Evolutionary conservation across 2,888 invertebrate species (phyloP).

Genomic region (Hoplodrina blanda): DNA sequence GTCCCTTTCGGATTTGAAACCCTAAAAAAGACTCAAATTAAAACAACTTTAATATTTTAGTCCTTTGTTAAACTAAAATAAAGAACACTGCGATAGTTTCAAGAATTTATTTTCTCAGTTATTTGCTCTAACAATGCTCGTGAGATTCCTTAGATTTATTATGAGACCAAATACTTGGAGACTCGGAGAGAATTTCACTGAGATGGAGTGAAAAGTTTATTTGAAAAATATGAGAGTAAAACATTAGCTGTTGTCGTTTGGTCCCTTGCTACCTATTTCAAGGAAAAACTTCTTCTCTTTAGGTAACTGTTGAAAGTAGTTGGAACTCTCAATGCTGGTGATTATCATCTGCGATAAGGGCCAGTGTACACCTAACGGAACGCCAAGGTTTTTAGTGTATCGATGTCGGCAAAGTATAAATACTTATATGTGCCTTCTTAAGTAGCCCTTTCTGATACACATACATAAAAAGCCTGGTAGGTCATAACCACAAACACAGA

Average conservation of each 20-base stretch:
- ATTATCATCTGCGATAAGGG: background rate
- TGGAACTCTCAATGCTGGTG: background rate
- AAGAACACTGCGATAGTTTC: constrained; percentile 27
- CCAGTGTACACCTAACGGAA: background rate
- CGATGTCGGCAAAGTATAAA: no score
- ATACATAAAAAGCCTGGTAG: no score
- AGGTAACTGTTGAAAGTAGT: no score
- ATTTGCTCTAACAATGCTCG: constrained; percentile 44
- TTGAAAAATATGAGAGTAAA: constrained; percentile 29
- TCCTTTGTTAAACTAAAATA: constrained; percentile 18
- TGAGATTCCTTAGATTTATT: constrained; percentile 45
- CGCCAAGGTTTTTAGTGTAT: no score
- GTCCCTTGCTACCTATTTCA: background rate
- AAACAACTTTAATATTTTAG: constrained; percentile 31
- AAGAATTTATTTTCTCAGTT: constrained; percentile 40
- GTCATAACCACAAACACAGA: no score
- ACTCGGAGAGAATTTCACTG: constrained; percentile 4
- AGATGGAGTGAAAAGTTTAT: constrained; percentile 40
- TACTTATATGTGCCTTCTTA: no score
- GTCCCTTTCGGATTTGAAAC: constrained; percentile 8
- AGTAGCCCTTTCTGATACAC: no score
- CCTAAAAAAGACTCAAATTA: constrained; percentile 27
- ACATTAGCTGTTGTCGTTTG: constrained; percentile 13
- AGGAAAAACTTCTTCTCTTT: background rate
- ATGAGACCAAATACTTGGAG: constrained; percentile 43